Percentiles rank a stretch among this genome's conserved stretches.
Conservation (phyloP, 1,140 invertebrate genomes). For the Drosophila arawakana region DNA sequence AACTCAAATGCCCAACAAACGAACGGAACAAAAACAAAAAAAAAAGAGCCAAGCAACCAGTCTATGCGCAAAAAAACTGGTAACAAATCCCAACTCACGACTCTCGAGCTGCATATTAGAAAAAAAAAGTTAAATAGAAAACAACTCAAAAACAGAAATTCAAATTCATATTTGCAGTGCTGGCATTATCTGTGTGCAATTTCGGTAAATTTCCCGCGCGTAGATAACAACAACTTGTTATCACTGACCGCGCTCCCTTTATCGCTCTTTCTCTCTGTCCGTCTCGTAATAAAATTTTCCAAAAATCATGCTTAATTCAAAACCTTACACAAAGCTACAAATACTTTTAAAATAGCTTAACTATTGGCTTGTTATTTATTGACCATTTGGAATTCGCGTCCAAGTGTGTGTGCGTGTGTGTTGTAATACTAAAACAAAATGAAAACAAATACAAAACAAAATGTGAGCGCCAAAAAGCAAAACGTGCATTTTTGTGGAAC, state of each 20-base stretch:
- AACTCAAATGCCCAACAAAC: constrained; percentile 34
- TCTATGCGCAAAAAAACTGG: constrained; percentile 37
- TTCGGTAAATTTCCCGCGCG: constrained; percentile 69
- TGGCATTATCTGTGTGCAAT: constrained; percentile 70
- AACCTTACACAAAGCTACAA: constrained; percentile 1
- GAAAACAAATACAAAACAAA: constrained; percentile 23
- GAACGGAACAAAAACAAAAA: not conserved
- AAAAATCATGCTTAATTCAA: constrained; percentile 7
- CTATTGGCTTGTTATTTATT: constrained; percentile 58
- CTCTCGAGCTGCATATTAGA: not conserved
- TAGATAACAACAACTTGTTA: constrained; percentile 27
- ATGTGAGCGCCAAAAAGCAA: constrained; percentile 58
- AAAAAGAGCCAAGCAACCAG: constrained; percentile 14
- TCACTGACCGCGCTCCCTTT: constrained; percentile 10
- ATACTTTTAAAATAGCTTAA: constrained; percentile 54
- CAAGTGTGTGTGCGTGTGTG: constrained; percentile 11
- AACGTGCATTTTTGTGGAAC: constrained; percentile 64
- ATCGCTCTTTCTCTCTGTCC: too few species aligned
- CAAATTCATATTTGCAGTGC: constrained; percentile 49
- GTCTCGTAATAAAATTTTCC: constrained; percentile 5
- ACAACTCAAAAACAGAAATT: too few species aligned
- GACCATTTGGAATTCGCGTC: constrained; percentile 20
- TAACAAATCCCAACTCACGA: not conserved
- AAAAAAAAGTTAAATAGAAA: too few species aligned
- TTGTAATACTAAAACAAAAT: constrained; percentile 19